Base-by-base conservation (phyloP, 2,888 invertebrate genomes). In the Lasioglossum pauxillum region DNA sequence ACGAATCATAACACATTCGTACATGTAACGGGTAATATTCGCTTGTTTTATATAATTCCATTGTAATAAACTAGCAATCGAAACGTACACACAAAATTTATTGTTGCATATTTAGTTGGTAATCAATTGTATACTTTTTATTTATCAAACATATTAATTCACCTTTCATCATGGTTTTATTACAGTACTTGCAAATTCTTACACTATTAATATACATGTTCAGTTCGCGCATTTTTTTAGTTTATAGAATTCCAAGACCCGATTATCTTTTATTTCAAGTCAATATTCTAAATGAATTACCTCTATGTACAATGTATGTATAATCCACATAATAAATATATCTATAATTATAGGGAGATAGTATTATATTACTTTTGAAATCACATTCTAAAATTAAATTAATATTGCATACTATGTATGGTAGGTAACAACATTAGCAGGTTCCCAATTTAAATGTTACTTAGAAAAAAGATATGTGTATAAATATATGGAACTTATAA, bases 1-100 rank as follows among this genome's bases (percentile, higher is more conserved):
- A 49, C 57, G 57, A 75, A 69, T n/a, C 69, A 79, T 86, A 86
- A 78, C 64, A 57, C 67, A 69, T 80, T 82, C 41, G 67, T 44
- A 78, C 69, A 78, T 86, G 69, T 86, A 86, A 82, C 72, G 23
- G 23, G 78, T 76, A 82, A 72, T 41, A 76, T 69, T 69, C 67
- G 49, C 64, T 85, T 85, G 41, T 67, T 78, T 86, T 82, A 82
- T 86, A 76, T 86, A 76, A 69, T 86, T 27, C 60, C 72, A 73
- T 49, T 82, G 78, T 86, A 86, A 86, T 82, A 86, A 78, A 82
- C 69, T 76, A 76, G 49, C 41, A 19, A 73, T 78, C 53, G 12
- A 85, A 78, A 86, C 57, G 67, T 80, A 74, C 71, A 77, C 38
- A 60, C 27, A 60, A 75, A 31, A 75, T 81, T 81, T 78, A 57